Conservation (phyloP, 2,113 vertebrate genomes). For the Eidolon helvum region DNA sequence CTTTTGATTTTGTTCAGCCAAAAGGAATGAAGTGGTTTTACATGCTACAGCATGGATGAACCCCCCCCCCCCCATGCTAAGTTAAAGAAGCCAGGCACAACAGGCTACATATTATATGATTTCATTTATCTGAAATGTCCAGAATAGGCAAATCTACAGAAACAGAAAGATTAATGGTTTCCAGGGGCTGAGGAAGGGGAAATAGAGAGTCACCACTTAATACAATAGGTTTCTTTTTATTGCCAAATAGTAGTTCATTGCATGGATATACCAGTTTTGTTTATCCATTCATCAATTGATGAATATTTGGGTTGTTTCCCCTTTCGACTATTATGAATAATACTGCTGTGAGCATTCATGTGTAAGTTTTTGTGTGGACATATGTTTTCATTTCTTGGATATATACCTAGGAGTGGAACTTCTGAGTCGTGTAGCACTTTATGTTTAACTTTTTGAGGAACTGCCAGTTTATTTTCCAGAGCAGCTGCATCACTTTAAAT, state of each 20-base stretch:
- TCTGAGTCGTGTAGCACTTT: background rate
- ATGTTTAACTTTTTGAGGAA: background rate
- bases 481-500: background rate
- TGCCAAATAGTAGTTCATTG: background rate
- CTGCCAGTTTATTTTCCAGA: background rate
- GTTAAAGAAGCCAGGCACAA: background rate
- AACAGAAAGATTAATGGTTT: background rate
- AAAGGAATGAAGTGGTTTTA: background rate
- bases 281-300: background rate
- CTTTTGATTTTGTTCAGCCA: background rate
- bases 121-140: background rate
- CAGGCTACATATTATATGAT: background rate
- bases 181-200: background rate
- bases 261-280: background rate
- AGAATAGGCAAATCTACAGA: background rate
- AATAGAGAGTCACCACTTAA: background rate
- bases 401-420: background rate
- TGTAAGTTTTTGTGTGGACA: background rate
- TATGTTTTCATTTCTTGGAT: background rate
- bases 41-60: background rate
- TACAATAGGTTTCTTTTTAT: background rate
- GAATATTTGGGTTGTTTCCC: background rate
- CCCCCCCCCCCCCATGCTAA: no score
- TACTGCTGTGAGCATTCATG: background rate
- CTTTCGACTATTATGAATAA: background rate